phyloP scores from a whole-genome alignment of 2,797 vertebrate species.

The Gymnopithys bicolor region DNA sequence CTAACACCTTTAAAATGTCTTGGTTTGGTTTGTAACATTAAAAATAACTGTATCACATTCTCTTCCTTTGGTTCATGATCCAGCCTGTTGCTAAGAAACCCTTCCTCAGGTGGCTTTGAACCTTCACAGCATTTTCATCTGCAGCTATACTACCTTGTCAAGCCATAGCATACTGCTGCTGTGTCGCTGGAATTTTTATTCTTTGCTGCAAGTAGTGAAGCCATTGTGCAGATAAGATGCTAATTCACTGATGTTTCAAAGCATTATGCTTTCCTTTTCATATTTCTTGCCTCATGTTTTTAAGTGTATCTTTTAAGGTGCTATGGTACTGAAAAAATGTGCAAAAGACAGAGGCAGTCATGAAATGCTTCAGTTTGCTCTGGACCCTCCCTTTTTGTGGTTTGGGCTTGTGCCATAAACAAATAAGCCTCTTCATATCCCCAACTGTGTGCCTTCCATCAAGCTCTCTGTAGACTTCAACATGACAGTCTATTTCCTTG shows the following conservation, averaged over 20 bases:
- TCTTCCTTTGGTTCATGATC: slow-evolving; percentile 5
- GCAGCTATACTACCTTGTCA: not conserved
- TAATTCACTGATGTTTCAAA: not conserved
- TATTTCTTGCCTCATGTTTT: not conserved
- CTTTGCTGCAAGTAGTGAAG: not conserved
- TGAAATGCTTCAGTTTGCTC: not conserved
- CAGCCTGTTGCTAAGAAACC: slow-evolving; percentile 53
- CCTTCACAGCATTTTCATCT: slow-evolving; percentile 19
- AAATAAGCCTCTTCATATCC: not conserved
- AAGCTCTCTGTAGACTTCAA: not conserved
- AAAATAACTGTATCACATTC: slow-evolving; percentile 15
- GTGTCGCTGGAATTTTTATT: not conserved
- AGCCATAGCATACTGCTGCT: not conserved
- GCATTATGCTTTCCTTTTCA: not conserved
- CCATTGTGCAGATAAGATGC: not conserved
- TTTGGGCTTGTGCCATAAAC: not conserved
- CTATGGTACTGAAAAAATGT: not conserved
- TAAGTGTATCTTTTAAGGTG: not conserved
- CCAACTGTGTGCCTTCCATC: not conserved
- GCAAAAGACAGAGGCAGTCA: not conserved
- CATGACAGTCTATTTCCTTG: not conserved
- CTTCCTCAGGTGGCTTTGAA: slow-evolving; percentile 51
- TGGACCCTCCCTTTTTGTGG: not conserved
- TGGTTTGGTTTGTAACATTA: not conserved
- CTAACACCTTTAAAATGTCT: not conserved